phyloP scores from a whole-genome alignment of 2,888 invertebrate species.

The Cheilosia scutellata region DNA sequence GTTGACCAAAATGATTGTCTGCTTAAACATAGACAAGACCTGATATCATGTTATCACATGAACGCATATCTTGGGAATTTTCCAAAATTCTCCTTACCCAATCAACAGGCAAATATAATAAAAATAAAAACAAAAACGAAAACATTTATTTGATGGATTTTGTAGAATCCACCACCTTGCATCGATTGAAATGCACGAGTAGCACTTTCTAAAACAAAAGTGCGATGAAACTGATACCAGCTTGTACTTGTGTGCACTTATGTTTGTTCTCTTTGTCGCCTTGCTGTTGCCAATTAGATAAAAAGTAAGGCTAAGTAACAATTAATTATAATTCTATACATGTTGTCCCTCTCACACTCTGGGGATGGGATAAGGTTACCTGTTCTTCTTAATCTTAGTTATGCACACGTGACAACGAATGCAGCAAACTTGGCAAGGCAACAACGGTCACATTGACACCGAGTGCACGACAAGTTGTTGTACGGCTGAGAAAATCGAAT shows the following conservation, averaged over 20 bases:
- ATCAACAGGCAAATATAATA: slow-evolving; percentile 29
- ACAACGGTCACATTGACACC: slow-evolving; percentile 18
- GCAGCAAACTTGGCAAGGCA: slow-evolving; percentile 59
- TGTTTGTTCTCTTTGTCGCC: neutral
- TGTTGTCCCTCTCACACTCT: neutral
- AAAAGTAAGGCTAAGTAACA: slow-evolving; percentile 52
- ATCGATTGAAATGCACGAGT: slow-evolving; percentile 8
- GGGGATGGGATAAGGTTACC: slow-evolving; percentile 31
- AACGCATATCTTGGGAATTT: slow-evolving; percentile 1
- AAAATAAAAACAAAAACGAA: neutral
- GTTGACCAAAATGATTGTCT: neutral
- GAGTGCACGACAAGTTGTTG: neutral
- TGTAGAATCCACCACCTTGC: neutral
- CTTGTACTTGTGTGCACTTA: slow-evolving; percentile 1
- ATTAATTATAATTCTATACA: slow-evolving; percentile 56
- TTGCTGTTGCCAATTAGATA: slow-evolving; percentile 55
- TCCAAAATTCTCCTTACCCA: neutral
- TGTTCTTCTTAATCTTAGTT: slow-evolving; percentile 46
- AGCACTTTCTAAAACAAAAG: slow-evolving; percentile 18
- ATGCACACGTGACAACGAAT: slow-evolving; percentile 66
- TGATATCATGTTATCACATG: neutral
- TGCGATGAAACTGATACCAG: slow-evolving; percentile 27
- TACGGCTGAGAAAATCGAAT: slow-evolving; percentile 30
- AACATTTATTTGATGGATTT: neutral
- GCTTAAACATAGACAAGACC: slow-evolving; percentile 1